Percentiles rank a stretch among this genome's conserved stretches.
phyloP scores from a whole-genome alignment of 2,888 invertebrate genomes.

The Reticulitermes lucifugus region DNA sequence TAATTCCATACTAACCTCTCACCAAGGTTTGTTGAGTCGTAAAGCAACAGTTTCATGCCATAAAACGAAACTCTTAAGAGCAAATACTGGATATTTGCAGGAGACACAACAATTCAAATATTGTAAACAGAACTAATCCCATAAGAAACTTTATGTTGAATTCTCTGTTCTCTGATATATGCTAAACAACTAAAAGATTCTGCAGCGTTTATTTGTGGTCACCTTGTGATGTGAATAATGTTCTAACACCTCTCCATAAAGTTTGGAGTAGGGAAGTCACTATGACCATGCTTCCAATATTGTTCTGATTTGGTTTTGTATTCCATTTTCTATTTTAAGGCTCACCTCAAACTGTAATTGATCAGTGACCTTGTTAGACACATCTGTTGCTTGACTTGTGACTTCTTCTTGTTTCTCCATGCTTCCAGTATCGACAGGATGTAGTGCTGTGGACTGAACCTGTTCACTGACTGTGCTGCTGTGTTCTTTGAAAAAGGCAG shows the following conservation, averaged over 20 bases:
- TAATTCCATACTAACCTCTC: too few species aligned
- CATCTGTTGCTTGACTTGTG: not conserved
- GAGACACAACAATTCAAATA: too few species aligned
- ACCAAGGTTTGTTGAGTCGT: too few species aligned
- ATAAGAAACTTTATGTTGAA: too few species aligned
- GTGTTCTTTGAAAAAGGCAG: not conserved
- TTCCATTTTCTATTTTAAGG: not conserved
- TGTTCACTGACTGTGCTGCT: slow-evolving; percentile 4
- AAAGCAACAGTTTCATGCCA: too few species aligned
- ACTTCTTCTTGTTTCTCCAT: not conserved
- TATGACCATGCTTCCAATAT: not conserved
- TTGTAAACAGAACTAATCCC: too few species aligned
- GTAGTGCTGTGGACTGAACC: not conserved
- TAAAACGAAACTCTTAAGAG: too few species aligned
- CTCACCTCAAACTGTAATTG: slow-evolving; percentile 39
- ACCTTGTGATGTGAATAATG: not conserved
- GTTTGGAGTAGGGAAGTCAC: not conserved
- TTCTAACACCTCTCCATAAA: not conserved
- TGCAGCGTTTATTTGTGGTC: not conserved
- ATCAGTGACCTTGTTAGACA: slow-evolving; percentile 31
- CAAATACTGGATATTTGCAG: too few species aligned
- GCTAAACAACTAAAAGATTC: not conserved
- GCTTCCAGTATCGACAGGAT: not conserved
- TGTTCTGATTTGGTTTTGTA: not conserved
- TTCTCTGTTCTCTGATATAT: not conserved